Base-by-base conservation (phyloP, 2,113 vertebrate species). In the Amphiprion ocellaris region DNA sequence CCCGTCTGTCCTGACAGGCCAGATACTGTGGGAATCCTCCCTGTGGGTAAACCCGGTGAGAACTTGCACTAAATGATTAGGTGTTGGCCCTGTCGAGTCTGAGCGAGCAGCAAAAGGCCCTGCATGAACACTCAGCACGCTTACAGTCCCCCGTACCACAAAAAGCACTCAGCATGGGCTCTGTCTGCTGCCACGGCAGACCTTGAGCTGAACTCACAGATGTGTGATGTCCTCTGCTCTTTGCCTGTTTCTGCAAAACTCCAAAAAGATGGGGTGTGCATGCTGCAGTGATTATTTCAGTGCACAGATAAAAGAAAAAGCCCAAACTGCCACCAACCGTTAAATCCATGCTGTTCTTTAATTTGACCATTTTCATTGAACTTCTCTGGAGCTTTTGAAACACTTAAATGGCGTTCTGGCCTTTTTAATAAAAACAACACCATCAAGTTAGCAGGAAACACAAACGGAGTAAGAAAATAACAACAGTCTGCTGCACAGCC, bases 11-110 rank as follows among this genome's bases (percentile, higher is more conserved):
- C 77, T 88, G 79, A 86, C 77, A 87, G 59, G 53, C 15, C 26
- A 54, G 69, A 86, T 84, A 88, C 65, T 66, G 85, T 87, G 90
- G 85, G 85, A 92, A 80, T 74, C 77, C 44, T 63, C 66, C 33
- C 60, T 21, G 37, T 30, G 23, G 56, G 24, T 37, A 55, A 75
- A 65, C 1, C 30, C 33, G 37, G n/a, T 37, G 64, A 78, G 41
- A 86, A 69, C 10, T 1, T 41, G 21, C 12, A 50, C 41, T 56
- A 5, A 63, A 71, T 74, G 44, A 60, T 44, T 52, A 66, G 11
- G 64, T 69, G 56, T 67, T 33, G 54, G 47, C 4, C 0, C 7
- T 46, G 17, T 62, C 2, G 14, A 59, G 63, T 67, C 12, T 50
- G 44, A 65, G 24, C 21, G 28, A 54, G 37, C 52, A 33, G 73